A percentile compares a stretch with the other conserved stretches of the same genome.
These are phyloP conservation scores for Lumbricus terrestris DNA, from an alignment of 2,888 invertebrate genomes.

Conservation along the genomic window DNA sequence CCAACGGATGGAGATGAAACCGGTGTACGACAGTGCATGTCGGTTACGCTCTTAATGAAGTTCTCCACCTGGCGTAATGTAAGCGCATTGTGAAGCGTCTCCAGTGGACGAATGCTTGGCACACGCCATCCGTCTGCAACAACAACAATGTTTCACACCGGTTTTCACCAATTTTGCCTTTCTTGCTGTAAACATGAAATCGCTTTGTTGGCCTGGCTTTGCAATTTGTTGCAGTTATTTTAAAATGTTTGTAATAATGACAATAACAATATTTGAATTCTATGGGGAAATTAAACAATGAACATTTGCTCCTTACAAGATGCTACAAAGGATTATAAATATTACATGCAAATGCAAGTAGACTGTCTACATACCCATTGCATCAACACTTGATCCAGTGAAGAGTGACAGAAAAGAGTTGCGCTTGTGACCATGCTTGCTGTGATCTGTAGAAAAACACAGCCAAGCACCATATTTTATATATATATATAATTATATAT, in stretches of 20 bases:
- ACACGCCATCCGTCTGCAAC: slow-evolving; percentile 40
- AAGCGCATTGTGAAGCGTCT: slow-evolving; percentile 94
- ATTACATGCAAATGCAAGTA: not conserved
- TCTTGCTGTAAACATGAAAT: too few species aligned
- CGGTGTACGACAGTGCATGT: slow-evolving; percentile 18
- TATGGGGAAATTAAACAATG: too few species aligned
- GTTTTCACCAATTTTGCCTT: too few species aligned
- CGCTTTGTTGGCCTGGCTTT: too few species aligned
- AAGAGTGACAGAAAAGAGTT: slow-evolving; percentile 29
- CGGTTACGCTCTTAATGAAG: slow-evolving; percentile 65
- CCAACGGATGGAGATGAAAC: not conserved
- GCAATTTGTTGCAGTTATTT: too few species aligned
- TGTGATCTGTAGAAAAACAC: slow-evolving; percentile 20
- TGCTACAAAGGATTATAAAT: not conserved
- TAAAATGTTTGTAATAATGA: too few species aligned
- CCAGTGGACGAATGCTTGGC: slow-evolving; percentile 91
- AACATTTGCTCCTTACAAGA: too few species aligned
- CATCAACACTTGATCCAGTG: slow-evolving; percentile 19
- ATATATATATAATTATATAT: too few species aligned
- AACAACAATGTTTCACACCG: not conserved
- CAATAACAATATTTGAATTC: too few species aligned
- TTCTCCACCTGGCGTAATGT: slow-evolving; percentile 85
- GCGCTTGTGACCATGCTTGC: slow-evolving; percentile 25
- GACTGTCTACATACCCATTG: slow-evolving; percentile 26
- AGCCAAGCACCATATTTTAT: not conserved